Percentiles rank a stretch among this genome's conserved stretches.
Conservation (phyloP, 2,797 vertebrate species). For the Propithecus deckenii region DNA sequence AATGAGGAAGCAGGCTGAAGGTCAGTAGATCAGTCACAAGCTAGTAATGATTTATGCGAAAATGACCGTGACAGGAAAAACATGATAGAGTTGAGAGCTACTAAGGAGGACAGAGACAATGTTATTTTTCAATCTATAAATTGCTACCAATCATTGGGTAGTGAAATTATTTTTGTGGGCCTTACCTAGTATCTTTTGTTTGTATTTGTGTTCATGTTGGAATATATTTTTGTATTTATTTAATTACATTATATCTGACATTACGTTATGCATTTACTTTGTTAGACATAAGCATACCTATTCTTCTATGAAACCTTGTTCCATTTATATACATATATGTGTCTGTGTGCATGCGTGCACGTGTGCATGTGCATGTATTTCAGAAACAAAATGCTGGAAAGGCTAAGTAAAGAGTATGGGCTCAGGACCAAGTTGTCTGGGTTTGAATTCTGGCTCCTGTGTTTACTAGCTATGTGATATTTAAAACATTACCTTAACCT, state of each 20-base stretch:
- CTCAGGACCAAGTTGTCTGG: not conserved
- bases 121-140: not conserved
- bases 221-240: not conserved
- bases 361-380: not conserved
- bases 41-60: not conserved
- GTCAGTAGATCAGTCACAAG: not conserved
- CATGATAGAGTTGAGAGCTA: not conserved
- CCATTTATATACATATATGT: not conserved
- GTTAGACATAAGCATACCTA: not conserved
- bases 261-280: not conserved
- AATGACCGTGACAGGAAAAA: not conserved
- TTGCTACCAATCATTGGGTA: not conserved
- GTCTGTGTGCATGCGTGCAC: not conserved
- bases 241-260: not conserved
- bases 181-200: not conserved
- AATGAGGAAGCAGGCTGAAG: not conserved
- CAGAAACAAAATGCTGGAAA: not conserved
- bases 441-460: not conserved
- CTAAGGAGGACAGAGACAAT: not conserved
- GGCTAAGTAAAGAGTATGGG: not conserved
- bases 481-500: not conserved
- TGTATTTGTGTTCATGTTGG: not conserved
- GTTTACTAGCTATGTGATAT: not conserved
- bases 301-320: not conserved
- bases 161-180: not conserved